Evolutionary conservation across 2,113 vertebrate species (phyloP).

Genomic region (Setophaga coronata): DNA sequence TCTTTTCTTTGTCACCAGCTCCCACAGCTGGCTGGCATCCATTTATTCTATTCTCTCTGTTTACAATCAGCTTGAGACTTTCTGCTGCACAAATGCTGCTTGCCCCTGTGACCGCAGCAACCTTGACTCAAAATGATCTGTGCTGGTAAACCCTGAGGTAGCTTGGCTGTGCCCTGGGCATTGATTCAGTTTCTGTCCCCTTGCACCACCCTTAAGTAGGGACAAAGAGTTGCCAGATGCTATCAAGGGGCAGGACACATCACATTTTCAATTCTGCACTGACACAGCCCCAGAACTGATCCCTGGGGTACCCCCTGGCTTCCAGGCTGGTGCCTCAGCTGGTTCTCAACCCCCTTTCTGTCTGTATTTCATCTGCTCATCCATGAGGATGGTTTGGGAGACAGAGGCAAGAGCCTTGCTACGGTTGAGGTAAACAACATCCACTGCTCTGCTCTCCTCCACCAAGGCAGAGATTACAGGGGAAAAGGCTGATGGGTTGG

Average conservation of each 20-base stretch:
- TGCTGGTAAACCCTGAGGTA: neutral
- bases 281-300: neutral
- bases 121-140: neutral
- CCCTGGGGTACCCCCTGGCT: neutral
- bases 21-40: conserved; percentile 38
- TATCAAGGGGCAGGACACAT: neutral
- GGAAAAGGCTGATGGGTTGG: neutral
- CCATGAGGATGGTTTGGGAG: neutral
- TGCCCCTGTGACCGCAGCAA: neutral
- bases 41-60: neutral
- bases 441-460: neutral
- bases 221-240: neutral
- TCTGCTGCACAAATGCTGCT: neutral
- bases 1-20: conserved; percentile 35
- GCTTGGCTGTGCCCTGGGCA: neutral
- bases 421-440: neutral
- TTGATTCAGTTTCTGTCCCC: neutral
- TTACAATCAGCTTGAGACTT: neutral
- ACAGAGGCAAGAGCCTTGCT: neutral
- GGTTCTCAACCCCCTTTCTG: neutral
- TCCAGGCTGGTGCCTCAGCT: neutral
- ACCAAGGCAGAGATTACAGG: neutral
- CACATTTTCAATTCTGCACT: neutral
- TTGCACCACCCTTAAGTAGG: neutral
- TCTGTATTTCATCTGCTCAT: neutral